Conservation (phyloP, 2,888 invertebrate genomes). For the Celastrina argiolus region DNA sequence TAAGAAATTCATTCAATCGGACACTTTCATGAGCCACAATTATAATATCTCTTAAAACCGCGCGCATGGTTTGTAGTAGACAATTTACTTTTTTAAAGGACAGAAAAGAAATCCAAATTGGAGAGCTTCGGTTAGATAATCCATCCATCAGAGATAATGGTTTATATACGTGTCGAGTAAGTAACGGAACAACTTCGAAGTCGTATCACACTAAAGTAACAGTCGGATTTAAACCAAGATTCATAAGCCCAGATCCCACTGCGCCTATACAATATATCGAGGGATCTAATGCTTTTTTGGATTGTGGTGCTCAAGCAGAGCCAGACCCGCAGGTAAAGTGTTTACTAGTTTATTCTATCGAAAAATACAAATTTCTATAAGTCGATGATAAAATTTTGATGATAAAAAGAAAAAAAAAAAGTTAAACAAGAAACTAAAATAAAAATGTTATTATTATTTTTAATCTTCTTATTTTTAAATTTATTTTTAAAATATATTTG, state of each 20-base stretch:
- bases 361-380: too few species aligned
- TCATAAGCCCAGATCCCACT: neutral
- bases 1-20: too few species aligned
- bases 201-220: conserved; percentile 16
- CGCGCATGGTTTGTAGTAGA: too few species aligned
- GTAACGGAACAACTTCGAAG: conserved; percentile 6
- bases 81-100: too few species aligned
- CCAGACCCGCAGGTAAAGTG: conserved; percentile 24
- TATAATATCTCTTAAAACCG: neutral
- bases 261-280: conserved; percentile 16
- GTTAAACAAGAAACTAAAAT: too few species aligned
- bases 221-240: conserved; percentile 23
- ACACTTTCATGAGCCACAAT: neutral
- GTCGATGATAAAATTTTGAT: too few species aligned
- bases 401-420: too few species aligned
- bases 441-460: too few species aligned
- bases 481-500: too few species aligned
- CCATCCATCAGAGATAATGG: conserved; percentile 19
- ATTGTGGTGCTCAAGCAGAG: conserved; percentile 24
- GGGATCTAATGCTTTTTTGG: conserved; percentile 17
- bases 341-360: too few species aligned
- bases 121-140: conserved; percentile 8
- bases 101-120: conserved; percentile 17
- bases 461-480: too few species aligned
- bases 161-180: conserved; percentile 24